phyloP scores from a whole-genome alignment of 2,113 vertebrate species.

The Verasper variegatus region DNA sequence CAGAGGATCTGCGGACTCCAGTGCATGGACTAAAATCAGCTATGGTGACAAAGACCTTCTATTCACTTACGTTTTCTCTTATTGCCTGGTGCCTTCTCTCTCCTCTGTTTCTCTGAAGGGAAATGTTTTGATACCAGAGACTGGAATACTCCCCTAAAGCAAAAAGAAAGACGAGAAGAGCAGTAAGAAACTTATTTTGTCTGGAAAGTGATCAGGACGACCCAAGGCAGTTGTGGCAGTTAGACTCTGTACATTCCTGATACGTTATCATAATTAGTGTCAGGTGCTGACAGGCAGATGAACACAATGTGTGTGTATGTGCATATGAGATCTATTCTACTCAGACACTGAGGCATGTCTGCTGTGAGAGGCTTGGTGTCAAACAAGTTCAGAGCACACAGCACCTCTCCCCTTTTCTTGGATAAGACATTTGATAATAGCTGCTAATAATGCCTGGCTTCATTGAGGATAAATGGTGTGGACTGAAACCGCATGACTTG shows the following conservation, averaged over 20 bases:
- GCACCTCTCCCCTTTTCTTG: not conserved
- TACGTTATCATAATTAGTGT: conserved; percentile 14
- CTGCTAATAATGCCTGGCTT: not conserved
- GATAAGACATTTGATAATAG: conserved; percentile 6
- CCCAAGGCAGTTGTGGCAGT: not conserved
- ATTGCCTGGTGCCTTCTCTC: conserved; percentile 87
- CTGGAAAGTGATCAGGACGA: conserved; percentile 6
- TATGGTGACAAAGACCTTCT: not conserved
- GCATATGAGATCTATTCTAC: conserved; percentile 5
- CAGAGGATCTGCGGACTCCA: not conserved
- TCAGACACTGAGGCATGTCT: conserved; percentile 44
- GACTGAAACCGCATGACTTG: not conserved
- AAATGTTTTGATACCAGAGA: conserved; percentile 98
- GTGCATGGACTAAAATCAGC: conserved; percentile 5
- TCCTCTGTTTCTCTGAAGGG: conserved; percentile 92
- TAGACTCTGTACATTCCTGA: conserved; percentile 23
- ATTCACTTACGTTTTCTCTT: conserved; percentile 93
- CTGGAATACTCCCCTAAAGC: conserved; percentile 93
- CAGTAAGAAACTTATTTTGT: conserved; percentile 16
- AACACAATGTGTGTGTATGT: conserved; percentile 2
- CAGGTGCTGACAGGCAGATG: conserved; percentile 38
- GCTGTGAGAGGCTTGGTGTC: conserved; percentile 28
- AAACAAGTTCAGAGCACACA: conserved; percentile 21
- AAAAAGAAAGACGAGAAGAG: conserved; percentile 39
- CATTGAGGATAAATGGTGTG: not conserved